Percentiles rank a stretch among this genome's conserved stretches.
phyloP scores from a whole-genome alignment of 2,797 vertebrate genomes.

The Molossus alvarezi region DNA sequence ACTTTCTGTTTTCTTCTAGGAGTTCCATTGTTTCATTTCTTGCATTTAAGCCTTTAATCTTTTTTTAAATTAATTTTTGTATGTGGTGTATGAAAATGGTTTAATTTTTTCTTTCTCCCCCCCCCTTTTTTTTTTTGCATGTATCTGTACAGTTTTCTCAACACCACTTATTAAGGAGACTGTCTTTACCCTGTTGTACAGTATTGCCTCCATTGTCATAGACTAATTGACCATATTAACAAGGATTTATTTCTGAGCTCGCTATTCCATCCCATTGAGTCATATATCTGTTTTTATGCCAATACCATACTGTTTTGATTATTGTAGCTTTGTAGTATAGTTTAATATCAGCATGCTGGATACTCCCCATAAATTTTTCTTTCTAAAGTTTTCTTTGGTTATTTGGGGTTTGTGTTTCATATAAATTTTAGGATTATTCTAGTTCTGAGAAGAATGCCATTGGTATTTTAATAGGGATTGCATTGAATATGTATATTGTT shows the following conservation, averaged over 20 bases:
- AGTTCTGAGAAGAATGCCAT: background rate
- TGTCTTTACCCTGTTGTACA: background rate
- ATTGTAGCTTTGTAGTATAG: background rate
- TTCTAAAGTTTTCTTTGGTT: background rate
- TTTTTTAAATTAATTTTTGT: background rate
- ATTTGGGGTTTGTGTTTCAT: background rate
- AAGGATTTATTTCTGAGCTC: background rate
- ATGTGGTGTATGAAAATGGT: background rate
- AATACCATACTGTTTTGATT: background rate
- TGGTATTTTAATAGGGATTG: background rate
- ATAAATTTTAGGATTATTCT: background rate
- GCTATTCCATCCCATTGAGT: background rate
- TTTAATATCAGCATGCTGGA: background rate
- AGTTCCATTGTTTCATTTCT: background rate
- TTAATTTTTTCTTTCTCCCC: background rate
- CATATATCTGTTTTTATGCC: background rate
- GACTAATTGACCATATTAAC: background rate
- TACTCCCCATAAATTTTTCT: background rate
- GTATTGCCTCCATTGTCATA: background rate
- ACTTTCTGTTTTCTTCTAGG: background rate
- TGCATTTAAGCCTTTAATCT: background rate
- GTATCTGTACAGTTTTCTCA: background rate
- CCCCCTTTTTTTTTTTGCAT: background rate
- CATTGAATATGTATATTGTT: background rate
- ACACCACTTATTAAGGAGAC: background rate